These are phyloP conservation scores for Epizoanthus illoricatus DNA, from an alignment of 92 coral and sea anemone genomes.

Conservation along the genomic window DNA sequence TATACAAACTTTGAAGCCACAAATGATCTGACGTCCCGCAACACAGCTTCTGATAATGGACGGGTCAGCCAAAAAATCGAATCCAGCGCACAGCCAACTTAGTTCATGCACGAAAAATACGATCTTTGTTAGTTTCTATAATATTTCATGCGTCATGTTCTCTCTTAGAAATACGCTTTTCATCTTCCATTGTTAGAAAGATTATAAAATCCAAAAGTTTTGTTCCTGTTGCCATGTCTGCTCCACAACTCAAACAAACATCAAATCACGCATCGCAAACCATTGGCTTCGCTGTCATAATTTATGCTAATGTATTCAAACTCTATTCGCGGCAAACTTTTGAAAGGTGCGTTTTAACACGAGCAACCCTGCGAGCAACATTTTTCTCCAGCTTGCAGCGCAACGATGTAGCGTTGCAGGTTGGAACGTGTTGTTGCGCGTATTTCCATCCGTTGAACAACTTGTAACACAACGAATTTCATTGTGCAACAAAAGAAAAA, in stretches of 20 bases:
- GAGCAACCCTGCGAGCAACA: too few species aligned
- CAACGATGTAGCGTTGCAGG: too few species aligned
- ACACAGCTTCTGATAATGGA: too few species aligned
- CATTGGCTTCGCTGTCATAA: slow-evolving; percentile 23
- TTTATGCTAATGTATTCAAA: slow-evolving; percentile 48
- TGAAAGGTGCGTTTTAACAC: too few species aligned
- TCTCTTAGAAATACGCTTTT: slow-evolving; percentile 1
- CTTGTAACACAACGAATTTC: too few species aligned
- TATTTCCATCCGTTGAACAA: too few species aligned
- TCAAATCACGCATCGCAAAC: neutral
- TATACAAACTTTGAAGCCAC: neutral
- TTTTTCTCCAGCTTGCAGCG: too few species aligned
- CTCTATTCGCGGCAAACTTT: too few species aligned
- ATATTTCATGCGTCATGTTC: neutral
- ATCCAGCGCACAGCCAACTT: neutral
- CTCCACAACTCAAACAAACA: slow-evolving; percentile 19
- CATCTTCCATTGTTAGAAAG: slow-evolving; percentile 10
- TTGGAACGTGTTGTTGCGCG: too few species aligned
- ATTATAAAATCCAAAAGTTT: slow-evolving; percentile 12
- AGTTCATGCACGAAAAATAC: too few species aligned
- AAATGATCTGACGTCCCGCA: neutral
- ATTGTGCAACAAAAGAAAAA: too few species aligned
- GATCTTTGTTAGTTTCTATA: neutral
- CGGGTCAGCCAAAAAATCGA: neutral
- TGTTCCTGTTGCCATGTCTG: slow-evolving; percentile 52